A percentile compares a stretch with the other conserved stretches of the same genome.
Conservation (phyloP, 2,888 invertebrate species). For the Venustoraphidia nigricollis region DNA sequence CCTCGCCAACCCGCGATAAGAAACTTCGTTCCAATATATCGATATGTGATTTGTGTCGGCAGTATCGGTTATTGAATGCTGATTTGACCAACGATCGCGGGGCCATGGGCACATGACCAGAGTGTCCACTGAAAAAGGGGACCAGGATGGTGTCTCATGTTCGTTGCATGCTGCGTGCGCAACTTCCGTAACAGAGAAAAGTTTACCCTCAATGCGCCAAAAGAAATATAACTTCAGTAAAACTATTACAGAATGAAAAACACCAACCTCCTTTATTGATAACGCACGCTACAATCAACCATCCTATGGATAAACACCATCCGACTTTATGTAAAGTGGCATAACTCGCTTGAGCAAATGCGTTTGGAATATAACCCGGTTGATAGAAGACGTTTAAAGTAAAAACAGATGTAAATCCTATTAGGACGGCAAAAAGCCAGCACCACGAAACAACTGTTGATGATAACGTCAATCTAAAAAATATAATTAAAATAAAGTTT, state of each 20-base stretch:
- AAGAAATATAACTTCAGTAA: too few relatives aligned
- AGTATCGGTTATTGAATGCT: too few relatives aligned
- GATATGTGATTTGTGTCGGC: too few relatives aligned
- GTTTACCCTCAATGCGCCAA: too few relatives aligned
- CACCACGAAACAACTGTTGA: conserved; percentile 15
- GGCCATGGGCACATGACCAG: too few relatives aligned
- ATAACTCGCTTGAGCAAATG: conserved; percentile 45
- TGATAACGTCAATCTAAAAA: conserved; percentile 22
- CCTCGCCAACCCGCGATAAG: too few relatives aligned
- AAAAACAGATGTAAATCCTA: conserved; percentile 41
- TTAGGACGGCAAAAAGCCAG: conserved; percentile 20
- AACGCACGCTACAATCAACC: conserved; percentile 48
- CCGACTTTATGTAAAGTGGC: conserved; percentile 47
- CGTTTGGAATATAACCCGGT: conserved; percentile 38
- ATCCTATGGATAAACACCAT: conserved; percentile 52
- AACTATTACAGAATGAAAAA: background rate
- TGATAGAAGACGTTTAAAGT: conserved; percentile 47
- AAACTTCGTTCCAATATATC: too few relatives aligned
- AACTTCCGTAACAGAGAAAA: too few relatives aligned
- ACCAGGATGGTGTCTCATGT: too few relatives aligned
- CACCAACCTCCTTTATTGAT: conserved; percentile 47
- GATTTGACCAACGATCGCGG: too few relatives aligned
- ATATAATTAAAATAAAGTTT: conserved; percentile 4
- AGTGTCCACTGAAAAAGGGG: too few relatives aligned
- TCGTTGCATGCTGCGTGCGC: too few relatives aligned